A percentile compares a stretch with the other conserved stretches of the same genome.
Conservation (phyloP, 35 echinoderm and acorn worm genomes). For the Acanthaster planci region DNA sequence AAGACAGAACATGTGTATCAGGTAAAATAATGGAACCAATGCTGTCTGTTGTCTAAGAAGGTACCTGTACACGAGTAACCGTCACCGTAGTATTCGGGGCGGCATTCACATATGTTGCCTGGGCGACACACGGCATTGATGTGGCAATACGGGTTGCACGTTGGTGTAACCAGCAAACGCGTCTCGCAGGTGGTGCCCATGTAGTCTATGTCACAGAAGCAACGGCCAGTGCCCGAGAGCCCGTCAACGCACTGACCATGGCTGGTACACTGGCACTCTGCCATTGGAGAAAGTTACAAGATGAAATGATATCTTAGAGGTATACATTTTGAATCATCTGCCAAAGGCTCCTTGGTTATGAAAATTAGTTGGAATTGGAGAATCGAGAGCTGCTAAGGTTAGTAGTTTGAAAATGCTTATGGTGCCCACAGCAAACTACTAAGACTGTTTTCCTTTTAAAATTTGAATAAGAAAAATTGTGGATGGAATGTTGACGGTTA, state of each 20-base stretch:
- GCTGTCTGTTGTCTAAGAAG: neutral
- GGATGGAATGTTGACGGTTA: no score
- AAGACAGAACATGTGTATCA: neutral
- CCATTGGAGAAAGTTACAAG: neutral
- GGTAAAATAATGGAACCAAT: neutral
- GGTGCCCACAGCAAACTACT: no score
- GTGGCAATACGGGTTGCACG: constrained; percentile 52
- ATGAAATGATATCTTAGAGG: no score
- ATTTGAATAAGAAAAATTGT: no score
- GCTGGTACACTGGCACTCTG: constrained; percentile 60
- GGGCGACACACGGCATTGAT: constrained; percentile 63
- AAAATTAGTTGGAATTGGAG: no score
- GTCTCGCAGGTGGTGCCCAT: constrained; percentile 40
- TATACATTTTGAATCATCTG: no score
- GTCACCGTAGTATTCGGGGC: constrained; percentile 62
- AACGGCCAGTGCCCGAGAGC: constrained; percentile 41
- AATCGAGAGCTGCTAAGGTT: no score
- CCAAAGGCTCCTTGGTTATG: no score
- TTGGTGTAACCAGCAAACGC: neutral
- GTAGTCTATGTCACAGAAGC: constrained; percentile 52
- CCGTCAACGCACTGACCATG: constrained; percentile 54
- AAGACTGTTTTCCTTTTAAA: no score
- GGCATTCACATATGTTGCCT: constrained; percentile 63
- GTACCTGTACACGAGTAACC: constrained; percentile 67
- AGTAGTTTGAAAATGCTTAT: no score